These are phyloP conservation scores for Phataginus tetradactyla DNA, from an alignment of 2,797 vertebrate genomes.

Conservation along the genomic window DNA sequence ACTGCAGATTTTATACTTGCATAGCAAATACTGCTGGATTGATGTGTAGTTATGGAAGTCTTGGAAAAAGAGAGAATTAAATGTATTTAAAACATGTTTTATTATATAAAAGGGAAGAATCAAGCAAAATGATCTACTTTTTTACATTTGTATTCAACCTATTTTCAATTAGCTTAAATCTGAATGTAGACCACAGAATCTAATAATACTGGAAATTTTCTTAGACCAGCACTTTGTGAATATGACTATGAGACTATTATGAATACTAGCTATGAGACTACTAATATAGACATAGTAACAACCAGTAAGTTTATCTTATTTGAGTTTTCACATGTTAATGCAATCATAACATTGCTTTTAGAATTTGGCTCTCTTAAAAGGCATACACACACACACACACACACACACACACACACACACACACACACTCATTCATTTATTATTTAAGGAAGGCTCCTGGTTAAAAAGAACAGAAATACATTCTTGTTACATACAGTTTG, in stretches of 20 bases:
- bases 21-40: neutral
- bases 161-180: neutral
- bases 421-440: neutral
- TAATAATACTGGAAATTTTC: neutral
- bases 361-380: neutral
- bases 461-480: neutral
- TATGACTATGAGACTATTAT: neutral
- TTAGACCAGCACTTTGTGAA: neutral
- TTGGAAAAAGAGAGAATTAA: neutral
- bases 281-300: neutral
- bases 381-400: too few relatives aligned
- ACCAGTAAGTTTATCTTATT: neutral
- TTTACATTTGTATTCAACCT: neutral
- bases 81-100: neutral
- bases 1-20: neutral
- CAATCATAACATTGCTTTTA: neutral
- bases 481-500: neutral
- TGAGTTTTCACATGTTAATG: neutral
- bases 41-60: neutral
- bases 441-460: neutral
- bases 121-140: neutral
- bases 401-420: neutral
- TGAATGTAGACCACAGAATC: neutral
- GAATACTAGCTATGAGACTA: neutral
- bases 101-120: neutral